Base-by-base conservation (phyloP, 2,888 invertebrate species). In the Philopedon plagiatum region DNA sequence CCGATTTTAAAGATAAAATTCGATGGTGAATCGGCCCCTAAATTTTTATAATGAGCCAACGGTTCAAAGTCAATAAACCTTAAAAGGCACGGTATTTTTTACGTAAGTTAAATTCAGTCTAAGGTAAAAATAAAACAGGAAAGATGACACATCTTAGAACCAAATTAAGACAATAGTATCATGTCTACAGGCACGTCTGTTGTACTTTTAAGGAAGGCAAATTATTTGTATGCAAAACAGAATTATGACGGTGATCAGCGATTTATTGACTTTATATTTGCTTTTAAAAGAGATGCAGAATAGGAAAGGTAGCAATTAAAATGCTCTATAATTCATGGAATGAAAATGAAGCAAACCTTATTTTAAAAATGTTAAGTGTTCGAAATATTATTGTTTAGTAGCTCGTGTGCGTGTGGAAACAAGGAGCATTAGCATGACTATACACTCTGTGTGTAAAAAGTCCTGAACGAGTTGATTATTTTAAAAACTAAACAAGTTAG, bases 141-240 rank as follows among this genome's bases (percentile, higher is more conserved):
- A 71, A 68, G 70, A 71, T 73, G 70, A 65, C 67, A 57, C 62
- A 37, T 41, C 9, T 64, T 65, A 46, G 44, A 44, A 39, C 69
- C 70, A 71, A 70, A 72, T 73, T 72, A 71, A 71, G 73, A 49
- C n/a, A 61, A 66, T 54, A 74, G 46, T 61, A 41, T 74, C 77
- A 75, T 77, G 77, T 63, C 72, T 71, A 76, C 61, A 11, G 3
- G 11, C 39, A 13, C 51, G 37, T 32, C 62, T 49, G 46, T 4
- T 49, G 32, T 19, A 49, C 62, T 62, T 62, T 49, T 49, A 49
- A 62, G 62, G 62, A 34, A n/a, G 37, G 49, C 46, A 49, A 29
- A 41, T 60, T 44, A 44, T 57, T 62, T 29, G 46, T 62, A 62
- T 62, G 29, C 62, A 46, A 49, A 62, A 21, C 34, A 34, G 44